Percentiles rank a stretch among this genome's conserved stretches.
Evolutionary conservation across 2,113 vertebrate genomes (phyloP).

Genomic region (Bettongia penicillata): DNA sequence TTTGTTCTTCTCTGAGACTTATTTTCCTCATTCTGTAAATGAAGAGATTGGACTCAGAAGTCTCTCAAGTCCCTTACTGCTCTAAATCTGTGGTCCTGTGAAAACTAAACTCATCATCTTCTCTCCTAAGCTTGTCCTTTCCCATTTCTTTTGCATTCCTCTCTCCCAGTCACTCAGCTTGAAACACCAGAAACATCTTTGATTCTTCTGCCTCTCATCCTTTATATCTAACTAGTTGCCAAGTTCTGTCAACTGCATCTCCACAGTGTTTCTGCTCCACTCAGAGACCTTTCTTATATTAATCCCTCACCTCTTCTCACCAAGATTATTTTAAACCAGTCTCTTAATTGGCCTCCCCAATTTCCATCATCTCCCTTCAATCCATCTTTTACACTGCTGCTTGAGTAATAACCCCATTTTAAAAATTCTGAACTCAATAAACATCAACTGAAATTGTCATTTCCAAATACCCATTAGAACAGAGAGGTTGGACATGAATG

Average conservation of each 20-base stretch:
- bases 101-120: neutral
- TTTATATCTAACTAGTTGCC: neutral
- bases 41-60: neutral
- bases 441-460: neutral
- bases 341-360: neutral
- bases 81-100: neutral
- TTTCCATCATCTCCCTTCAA: neutral
- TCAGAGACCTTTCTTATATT: neutral
- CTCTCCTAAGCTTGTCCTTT: neutral
- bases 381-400: neutral
- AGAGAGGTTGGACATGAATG: neutral
- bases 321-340: neutral
- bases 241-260: neutral
- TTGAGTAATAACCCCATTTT: neutral
- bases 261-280: neutral
- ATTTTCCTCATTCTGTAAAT: neutral
- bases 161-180: neutral
- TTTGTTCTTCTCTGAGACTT: neutral
- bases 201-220: neutral
- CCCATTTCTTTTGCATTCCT: neutral
- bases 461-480: neutral
- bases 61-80: neutral
- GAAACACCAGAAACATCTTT: neutral
- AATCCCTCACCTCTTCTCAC: neutral
- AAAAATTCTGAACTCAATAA: neutral